phyloP scores from a whole-genome alignment of 2,888 invertebrate genomes.

The Amphiduros pacificus region DNA sequence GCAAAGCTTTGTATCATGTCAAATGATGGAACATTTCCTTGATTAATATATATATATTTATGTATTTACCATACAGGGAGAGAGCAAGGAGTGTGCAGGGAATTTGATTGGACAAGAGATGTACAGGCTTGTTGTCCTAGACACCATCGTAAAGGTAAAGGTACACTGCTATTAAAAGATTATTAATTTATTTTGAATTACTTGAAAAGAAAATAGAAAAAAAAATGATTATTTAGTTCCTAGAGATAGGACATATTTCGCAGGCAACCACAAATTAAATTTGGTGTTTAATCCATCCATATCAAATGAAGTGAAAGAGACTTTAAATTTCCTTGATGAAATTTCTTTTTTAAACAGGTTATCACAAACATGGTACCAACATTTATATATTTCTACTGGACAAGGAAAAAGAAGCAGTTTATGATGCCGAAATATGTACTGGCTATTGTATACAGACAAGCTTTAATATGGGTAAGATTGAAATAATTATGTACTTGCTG shows the following conservation, averaged over 20 bases:
- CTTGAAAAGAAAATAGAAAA: neutral
- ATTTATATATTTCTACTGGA: slow-evolving; percentile 36
- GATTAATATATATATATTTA: too few species aligned
- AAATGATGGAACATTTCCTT: too few species aligned
- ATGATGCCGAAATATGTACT: slow-evolving; percentile 37
- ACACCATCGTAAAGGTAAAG: slow-evolving; percentile 41
- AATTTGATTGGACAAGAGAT: slow-evolving; percentile 44
- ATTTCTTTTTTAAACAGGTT: too few species aligned
- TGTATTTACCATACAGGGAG: too few species aligned
- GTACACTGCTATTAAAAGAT: neutral
- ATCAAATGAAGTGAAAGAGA: too few species aligned
- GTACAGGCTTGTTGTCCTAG: slow-evolving; percentile 43
- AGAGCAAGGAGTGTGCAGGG: slow-evolving; percentile 32
- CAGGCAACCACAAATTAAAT: too few species aligned
- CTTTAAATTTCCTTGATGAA: too few species aligned
- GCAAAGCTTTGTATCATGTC: too few species aligned
- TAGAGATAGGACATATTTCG: too few species aligned
- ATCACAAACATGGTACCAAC: slow-evolving; percentile 22
- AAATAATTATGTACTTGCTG: too few species aligned
- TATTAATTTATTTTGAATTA: neutral
- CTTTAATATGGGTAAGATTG: slow-evolving; percentile 41
- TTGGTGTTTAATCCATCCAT: too few species aligned
- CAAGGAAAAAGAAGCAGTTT: slow-evolving; percentile 35
- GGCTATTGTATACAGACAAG: slow-evolving; percentile 41
- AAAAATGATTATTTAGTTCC: neutral